These are phyloP conservation scores for Leuciscus waleckii DNA, from an alignment of 2,797 vertebrate genomes.

Conservation along the genomic window DNA sequence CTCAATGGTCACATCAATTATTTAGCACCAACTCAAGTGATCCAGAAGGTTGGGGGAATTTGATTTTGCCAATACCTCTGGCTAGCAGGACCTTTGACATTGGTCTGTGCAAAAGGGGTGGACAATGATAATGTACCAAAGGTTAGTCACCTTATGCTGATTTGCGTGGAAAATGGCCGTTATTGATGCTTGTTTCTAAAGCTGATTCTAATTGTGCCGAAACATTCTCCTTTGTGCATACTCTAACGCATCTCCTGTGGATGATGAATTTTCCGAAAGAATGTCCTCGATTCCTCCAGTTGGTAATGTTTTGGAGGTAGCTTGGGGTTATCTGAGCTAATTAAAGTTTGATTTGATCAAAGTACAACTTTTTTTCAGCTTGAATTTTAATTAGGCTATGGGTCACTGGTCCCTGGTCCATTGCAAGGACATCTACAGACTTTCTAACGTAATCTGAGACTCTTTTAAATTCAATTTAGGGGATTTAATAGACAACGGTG, in stretches of 20 bases:
- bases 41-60: slow-evolving; percentile 65
- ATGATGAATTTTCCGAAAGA: slow-evolving; percentile 52
- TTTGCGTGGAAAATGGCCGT: slow-evolving; percentile 35
- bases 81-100: slow-evolving; percentile 64
- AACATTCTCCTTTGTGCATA: slow-evolving; percentile 1
- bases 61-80: slow-evolving; percentile 66
- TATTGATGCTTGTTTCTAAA: slow-evolving; percentile 28
- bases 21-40: slow-evolving; percentile 65
- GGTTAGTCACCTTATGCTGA: slow-evolving; percentile 47
- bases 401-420: slow-evolving; percentile 63
- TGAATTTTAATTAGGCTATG: slow-evolving; percentile 64
- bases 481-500: slow-evolving; percentile 65
- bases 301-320: slow-evolving; percentile 58
- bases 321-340: slow-evolving; percentile 63
- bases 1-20: slow-evolving; percentile 68
- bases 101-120: slow-evolving; percentile 56
- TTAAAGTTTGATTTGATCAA: slow-evolving; percentile 68
- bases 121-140: slow-evolving; percentile 56
- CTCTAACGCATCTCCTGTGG: slow-evolving; percentile 17
- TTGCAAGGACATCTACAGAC: slow-evolving; percentile 66
- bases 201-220: neutral
- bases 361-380: slow-evolving; percentile 58
- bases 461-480: slow-evolving; percentile 68
- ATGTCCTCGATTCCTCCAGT: slow-evolving; percentile 55
- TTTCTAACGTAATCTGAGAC: slow-evolving; percentile 60